Conservation (phyloP, 1,140 invertebrate species). For the Camponotus vicinus region DNA sequence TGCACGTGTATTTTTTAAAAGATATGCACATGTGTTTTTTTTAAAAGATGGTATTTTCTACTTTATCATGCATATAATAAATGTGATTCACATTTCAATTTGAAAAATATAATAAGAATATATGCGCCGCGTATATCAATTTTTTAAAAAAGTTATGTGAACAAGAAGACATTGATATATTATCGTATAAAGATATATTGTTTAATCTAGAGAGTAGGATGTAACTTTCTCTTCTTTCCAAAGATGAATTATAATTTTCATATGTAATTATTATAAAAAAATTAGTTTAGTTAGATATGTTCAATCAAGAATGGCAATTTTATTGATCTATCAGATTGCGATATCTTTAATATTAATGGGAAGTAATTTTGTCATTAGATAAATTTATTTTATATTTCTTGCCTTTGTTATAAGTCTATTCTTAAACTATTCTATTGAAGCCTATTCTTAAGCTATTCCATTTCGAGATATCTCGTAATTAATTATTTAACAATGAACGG, state of each 20-base stretch:
- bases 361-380: background rate
- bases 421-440: background rate
- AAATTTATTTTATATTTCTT: background rate
- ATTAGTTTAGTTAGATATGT: background rate
- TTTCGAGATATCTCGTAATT: background rate
- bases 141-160: slow-evolving; percentile 1
- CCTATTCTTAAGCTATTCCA: background rate
- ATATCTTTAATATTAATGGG: background rate
- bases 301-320: background rate
- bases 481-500: background rate
- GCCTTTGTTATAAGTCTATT: background rate
- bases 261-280: background rate
- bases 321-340: background rate
- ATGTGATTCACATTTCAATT: slow-evolving; percentile 13
- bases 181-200: slow-evolving; percentile 10
- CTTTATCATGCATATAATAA: background rate
- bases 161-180: slow-evolving; percentile 5
- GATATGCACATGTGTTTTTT: background rate
- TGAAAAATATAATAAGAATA: slow-evolving; percentile 17
- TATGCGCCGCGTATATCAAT: background rate
- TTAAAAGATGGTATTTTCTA: background rate
- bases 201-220: slow-evolving; percentile 15
- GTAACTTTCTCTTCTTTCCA: background rate
- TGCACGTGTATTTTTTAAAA: too few relatives aligned
- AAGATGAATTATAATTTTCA: background rate